These are phyloP conservation scores for Thermophis baileyi DNA, from an alignment of 2,113 vertebrate genomes.

Conservation along the genomic window DNA sequence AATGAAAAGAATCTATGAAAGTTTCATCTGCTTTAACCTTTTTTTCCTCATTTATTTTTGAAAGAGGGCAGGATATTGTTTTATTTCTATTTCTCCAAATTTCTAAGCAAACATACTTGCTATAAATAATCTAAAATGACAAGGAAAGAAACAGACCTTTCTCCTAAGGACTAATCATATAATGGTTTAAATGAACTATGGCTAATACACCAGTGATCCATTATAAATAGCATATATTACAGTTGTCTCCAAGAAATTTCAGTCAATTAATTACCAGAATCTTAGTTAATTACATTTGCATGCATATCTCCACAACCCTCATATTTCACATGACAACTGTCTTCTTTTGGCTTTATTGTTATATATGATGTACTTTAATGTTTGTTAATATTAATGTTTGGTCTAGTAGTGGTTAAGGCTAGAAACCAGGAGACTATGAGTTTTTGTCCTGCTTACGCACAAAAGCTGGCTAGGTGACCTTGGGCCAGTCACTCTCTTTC, in stretches of 20 bases:
- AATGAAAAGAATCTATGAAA: conserved; percentile 4
- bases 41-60: not conserved
- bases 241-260: not conserved
- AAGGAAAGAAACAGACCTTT: not conserved
- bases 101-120: not conserved
- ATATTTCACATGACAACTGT: not conserved
- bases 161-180: conserved; percentile 1
- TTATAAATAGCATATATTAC: not conserved
- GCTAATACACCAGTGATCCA: not conserved
- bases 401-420: not conserved
- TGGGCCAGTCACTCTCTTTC: not conserved
- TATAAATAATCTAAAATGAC: not conserved
- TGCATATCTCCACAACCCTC: not conserved
- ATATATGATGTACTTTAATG: not conserved
- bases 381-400: not conserved
- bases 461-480: not conserved
- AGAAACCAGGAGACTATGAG: not conserved
- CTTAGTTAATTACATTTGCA: not conserved
- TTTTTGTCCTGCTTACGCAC: not conserved
- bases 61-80: not conserved
- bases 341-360: not conserved
- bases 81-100: not conserved
- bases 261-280: not conserved
- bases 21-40: not conserved
- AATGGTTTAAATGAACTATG: not conserved